These are phyloP conservation scores for Pelochelys cantorii DNA, from an alignment of 2,797 vertebrate genomes.

Conservation along the genomic window DNA sequence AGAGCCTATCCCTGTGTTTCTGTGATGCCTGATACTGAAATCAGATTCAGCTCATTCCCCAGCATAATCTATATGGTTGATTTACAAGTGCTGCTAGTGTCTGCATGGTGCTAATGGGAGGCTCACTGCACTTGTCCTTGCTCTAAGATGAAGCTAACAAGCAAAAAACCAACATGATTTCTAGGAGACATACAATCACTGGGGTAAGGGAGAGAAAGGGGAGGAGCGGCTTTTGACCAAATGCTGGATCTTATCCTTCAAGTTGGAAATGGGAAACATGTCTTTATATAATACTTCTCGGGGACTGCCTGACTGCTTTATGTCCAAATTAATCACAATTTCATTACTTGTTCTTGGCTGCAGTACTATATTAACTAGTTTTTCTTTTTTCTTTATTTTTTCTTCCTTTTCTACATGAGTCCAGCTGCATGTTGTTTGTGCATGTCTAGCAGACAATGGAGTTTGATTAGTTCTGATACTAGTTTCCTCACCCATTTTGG, in stretches of 20 bases:
- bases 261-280: not conserved
- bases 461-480: not conserved
- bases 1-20: not conserved
- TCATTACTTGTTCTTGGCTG: not conserved
- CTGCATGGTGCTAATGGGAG: conserved; percentile 42
- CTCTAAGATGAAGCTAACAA: conserved; percentile 35
- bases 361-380: not conserved
- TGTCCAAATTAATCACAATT: not conserved
- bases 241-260: not conserved
- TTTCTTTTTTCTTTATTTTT: rapidly evolving
- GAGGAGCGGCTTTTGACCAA: not conserved
- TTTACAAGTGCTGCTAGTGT: conserved; percentile 40
- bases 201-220: not conserved
- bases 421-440: not conserved
- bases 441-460: not conserved
- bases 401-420: rapidly evolving
- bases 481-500: not conserved
- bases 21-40: not conserved
- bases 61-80: conserved; percentile 42
- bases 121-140: conserved; percentile 53
- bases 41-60: not conserved
- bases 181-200: conserved; percentile 20
- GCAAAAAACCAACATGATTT: not conserved
- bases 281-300: not conserved
- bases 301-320: not conserved